Evolutionary conservation across 2,113 vertebrate genomes (phyloP), one percentile per base, ranked within the genome.

Genomic region (Pipra filicauda): DNA sequence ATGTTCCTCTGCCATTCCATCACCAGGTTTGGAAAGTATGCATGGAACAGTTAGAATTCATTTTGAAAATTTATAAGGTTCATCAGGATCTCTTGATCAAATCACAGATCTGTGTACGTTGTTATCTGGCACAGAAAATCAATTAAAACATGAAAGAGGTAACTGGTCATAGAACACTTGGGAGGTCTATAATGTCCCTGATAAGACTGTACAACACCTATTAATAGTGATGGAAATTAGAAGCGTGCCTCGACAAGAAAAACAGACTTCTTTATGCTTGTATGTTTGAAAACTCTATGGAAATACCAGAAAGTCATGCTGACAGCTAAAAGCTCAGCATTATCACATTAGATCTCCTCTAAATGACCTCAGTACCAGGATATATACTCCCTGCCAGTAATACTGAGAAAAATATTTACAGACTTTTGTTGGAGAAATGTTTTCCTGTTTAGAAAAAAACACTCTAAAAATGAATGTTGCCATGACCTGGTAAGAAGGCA

Each of bases 321-420:
- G 61, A 51, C 61, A 86, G 82, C 46, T 52, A 71, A 80, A 95
- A 96, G 23, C 61, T 92, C 75, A 46, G 43, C 9, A 14, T 73
- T 92, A 78, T 84, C 72, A 90, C 51, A 74, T 71, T 72, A 71
- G 35, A 74, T 80, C 79, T 93, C 35, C 88, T 83, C 64, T 49
- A 51, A 90, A 62, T 64, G 75, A 90, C 74, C 77, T 82, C 81
- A 69, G n/a, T 66, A 89, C 13, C 58, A 81, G 23, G 67, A 89
- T 85, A 88, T 88, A 91, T 91, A 65, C 22, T 78, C 79, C 65
- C 67, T 90, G 48, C 26, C 89, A 85, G 33, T 80, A 88, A 46
- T 94, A 83, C 35, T 64, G 75, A 91, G 90, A 85, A 92, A 97
- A 97, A 94, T 92, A 97, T 95, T 96, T 96, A 94, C 83, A 71